These are phyloP conservation scores for Ophiodon elongatus DNA, from an alignment of 2,113 vertebrate species.

Conservation along the genomic window DNA sequence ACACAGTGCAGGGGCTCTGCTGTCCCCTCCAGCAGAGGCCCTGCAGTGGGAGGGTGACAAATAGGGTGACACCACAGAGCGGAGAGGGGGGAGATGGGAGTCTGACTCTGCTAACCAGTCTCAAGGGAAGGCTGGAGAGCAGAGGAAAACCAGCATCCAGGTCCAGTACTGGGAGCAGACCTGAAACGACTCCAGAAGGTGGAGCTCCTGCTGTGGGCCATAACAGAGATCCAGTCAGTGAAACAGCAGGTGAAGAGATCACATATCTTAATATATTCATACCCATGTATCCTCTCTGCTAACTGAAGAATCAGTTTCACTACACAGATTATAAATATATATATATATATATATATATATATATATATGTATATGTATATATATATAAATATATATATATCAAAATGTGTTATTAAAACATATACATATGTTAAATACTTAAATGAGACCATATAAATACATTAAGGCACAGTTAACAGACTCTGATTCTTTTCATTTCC, in stretches of 20 bases:
- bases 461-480: neutral
- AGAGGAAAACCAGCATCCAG: neutral
- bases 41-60: slow-evolving; percentile 11
- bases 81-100: slow-evolving; percentile 8
- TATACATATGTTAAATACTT: neutral
- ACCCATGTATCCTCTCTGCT: neutral
- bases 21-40: slow-evolving; percentile 76
- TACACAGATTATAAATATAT: too few species aligned
- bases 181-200: slow-evolving; percentile 2
- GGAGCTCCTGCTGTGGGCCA: neutral
- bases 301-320: neutral
- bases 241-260: slow-evolving; percentile 42
- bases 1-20: slow-evolving; percentile 71
- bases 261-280: neutral
- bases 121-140: slow-evolving; percentile 26
- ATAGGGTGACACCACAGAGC: slow-evolving; percentile 19
- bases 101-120: neutral
- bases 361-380: too few species aligned
- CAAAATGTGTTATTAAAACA: neutral
- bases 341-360: too few species aligned
- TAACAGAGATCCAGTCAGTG: neutral
- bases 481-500: neutral
- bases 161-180: slow-evolving; percentile 5
- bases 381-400: neutral
- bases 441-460: neutral